phyloP scores from a whole-genome alignment of 2,888 invertebrate genomes.

The Archaeoteleia sp. region DNA sequence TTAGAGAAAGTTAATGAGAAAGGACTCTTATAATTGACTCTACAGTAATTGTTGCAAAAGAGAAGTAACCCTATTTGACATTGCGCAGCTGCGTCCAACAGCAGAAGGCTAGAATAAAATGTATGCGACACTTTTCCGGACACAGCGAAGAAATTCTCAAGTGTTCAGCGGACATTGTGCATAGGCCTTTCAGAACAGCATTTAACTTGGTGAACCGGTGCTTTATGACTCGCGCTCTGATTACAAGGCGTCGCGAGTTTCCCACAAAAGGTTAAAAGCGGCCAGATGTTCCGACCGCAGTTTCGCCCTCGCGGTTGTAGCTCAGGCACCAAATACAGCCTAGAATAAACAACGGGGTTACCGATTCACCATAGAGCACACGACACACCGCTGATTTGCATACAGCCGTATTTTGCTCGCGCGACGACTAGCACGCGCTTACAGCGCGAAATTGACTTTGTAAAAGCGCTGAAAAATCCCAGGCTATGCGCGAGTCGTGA shows the following conservation, averaged over 20 bases:
- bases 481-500: conserved; percentile 6
- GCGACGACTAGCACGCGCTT: conserved; percentile 29
- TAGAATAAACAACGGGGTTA: conserved; percentile 43
- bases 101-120: no score
- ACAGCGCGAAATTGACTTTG: conserved; percentile 39
- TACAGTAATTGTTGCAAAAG: no score
- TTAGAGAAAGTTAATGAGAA: no score
- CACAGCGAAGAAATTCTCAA: no score
- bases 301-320: conserved; percentile 34
- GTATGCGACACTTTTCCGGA: no score
- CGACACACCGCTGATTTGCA: conserved; percentile 51
- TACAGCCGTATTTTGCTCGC: conserved; percentile 48
- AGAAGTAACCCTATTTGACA: no score
- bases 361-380: conserved; percentile 44
- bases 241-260: conserved; percentile 47
- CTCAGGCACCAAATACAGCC: conserved; percentile 50
- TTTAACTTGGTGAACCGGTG: conserved; percentile 28
- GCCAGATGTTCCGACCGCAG: conserved; percentile 50
- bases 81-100: no score
- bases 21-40: no score
- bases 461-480: conserved; percentile 26
- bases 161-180: conserved; percentile 1
- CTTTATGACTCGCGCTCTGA: conserved; percentile 49
- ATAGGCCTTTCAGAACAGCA: conserved; percentile 15
- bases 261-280: conserved; percentile 52